Percentiles rank a stretch among this genome's conserved stretches.
phyloP scores from a whole-genome alignment of 2,113 vertebrate genomes.

The Dermatemys mawii region DNA sequence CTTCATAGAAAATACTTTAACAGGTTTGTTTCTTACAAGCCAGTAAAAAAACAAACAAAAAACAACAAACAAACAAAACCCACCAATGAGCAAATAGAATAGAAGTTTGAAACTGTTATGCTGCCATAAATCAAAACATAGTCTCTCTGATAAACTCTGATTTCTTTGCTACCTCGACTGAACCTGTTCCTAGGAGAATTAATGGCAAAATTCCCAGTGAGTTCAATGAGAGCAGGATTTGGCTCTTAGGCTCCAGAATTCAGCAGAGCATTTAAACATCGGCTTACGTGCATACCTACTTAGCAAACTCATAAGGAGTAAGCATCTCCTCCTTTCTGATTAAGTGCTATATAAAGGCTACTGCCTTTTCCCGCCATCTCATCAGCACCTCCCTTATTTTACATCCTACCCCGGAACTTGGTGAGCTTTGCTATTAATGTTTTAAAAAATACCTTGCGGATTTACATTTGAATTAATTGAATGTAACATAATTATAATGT shows the following conservation, averaged over 20 bases:
- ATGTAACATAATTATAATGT: not conserved
- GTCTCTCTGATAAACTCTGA: not conserved
- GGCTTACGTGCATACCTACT: not conserved
- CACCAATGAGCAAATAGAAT: not conserved
- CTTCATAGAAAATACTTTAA: not conserved
- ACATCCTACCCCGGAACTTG: not conserved
- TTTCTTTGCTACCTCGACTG: not conserved
- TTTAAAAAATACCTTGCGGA: not conserved
- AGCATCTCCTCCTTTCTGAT: not conserved
- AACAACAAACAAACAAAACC: not conserved
- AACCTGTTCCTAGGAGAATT: not conserved
- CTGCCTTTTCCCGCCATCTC: not conserved
- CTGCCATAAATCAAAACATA: not conserved
- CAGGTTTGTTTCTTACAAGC: not conserved
- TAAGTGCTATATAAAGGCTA: rapidly evolving
- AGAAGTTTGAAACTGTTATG: not conserved
- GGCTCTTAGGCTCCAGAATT: rapidly evolving
- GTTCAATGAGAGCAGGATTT: not conserved
- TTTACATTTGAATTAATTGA: not conserved
- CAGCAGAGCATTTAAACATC: not conserved
- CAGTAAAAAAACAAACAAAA: not conserved
- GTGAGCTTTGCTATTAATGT: not conserved
- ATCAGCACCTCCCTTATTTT: not conserved
- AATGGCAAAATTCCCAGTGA: not conserved
- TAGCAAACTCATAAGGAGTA: not conserved